These are phyloP conservation scores for Coboldia fuscipes DNA, from an alignment of 1,140 invertebrate species.

Conservation along the genomic window DNA sequence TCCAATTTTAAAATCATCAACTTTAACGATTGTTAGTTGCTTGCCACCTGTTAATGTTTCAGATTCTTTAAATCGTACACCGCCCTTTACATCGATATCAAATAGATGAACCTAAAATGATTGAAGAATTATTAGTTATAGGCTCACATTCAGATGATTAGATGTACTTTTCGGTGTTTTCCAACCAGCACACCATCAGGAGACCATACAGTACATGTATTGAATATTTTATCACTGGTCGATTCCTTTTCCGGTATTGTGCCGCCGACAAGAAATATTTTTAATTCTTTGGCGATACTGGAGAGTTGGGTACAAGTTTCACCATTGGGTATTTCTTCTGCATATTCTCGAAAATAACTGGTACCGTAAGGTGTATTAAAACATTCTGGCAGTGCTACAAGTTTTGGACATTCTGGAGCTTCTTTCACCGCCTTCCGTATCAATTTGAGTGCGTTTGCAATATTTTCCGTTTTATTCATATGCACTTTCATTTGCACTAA, in stretches of 20 bases:
- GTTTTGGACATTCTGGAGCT: slow-evolving; percentile 31
- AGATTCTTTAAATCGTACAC: slow-evolving; percentile 81
- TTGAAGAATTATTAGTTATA: neutral
- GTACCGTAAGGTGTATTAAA: slow-evolving; percentile 73
- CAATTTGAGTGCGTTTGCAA: slow-evolving; percentile 40
- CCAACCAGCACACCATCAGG: slow-evolving; percentile 50
- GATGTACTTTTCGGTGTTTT: slow-evolving; percentile 41
- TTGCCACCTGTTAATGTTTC: slow-evolving; percentile 56
- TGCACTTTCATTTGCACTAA: slow-evolving; percentile 60
- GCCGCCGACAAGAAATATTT: slow-evolving; percentile 69
- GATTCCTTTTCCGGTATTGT: slow-evolving; percentile 63
- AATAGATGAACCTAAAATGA: slow-evolving; percentile 59
- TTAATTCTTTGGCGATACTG: slow-evolving; percentile 48
- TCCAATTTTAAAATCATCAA: slow-evolving; percentile 62
- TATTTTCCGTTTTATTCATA: slow-evolving; percentile 48
- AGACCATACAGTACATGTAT: slow-evolving; percentile 79
- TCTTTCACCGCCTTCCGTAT: slow-evolving; percentile 46
- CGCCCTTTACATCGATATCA: slow-evolving; percentile 82
- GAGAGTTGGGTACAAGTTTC: slow-evolving; percentile 47
- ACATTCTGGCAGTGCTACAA: slow-evolving; percentile 77
- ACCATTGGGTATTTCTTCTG: slow-evolving; percentile 59
- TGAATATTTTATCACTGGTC: slow-evolving; percentile 31
- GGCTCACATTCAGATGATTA: neutral
- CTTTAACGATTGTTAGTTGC: slow-evolving; percentile 33
- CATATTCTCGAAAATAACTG: slow-evolving; percentile 67